Percentiles rank a stretch among this genome's conserved stretches.
Evolutionary conservation across 64 coral and sea anemone species (phyloP).

Genomic region (Dendronephthya gigantea): DNA sequence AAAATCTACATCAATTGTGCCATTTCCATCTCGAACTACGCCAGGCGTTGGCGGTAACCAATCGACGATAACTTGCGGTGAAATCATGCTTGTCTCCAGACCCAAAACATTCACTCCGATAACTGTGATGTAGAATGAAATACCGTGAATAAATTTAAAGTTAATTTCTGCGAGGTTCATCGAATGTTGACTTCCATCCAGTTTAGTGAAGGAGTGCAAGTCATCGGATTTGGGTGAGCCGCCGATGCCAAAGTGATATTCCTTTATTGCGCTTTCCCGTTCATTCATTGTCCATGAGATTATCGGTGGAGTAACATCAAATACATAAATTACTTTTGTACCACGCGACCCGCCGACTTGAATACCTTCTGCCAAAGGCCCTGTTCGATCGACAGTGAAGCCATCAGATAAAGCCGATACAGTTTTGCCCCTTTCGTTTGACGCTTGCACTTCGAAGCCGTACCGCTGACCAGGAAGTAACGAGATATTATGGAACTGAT

Average conservation of each 20-base stretch:
- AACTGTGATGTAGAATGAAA: constrained; percentile 54
- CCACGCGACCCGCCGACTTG: not conserved
- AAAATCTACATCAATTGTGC: constrained; percentile 47
- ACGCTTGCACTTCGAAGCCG: constrained; percentile 58
- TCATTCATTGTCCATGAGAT: not conserved
- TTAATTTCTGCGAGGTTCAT: not conserved
- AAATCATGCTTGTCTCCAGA: constrained; percentile 43
- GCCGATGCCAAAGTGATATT: not conserved
- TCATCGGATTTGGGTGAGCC: not conserved
- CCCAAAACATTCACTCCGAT: constrained; percentile 63
- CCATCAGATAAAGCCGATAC: constrained; percentile 59
- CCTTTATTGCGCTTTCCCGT: not conserved
- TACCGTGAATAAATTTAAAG: constrained; percentile 53
- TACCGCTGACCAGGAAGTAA: constrained; percentile 58
- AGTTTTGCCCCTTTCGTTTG: constrained; percentile 63
- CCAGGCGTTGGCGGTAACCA: constrained; percentile 43
- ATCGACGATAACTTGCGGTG: constrained; percentile 61
- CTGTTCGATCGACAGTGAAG: constrained; percentile 56
- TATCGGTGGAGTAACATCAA: not conserved
- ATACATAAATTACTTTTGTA: not conserved
- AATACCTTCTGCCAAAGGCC: constrained; percentile 37
- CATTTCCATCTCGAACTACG: constrained; percentile 45
- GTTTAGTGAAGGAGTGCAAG: not conserved
- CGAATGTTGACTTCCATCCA: not conserved
- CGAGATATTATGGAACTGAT: constrained; percentile 74